Conservation (phyloP, 2,797 vertebrate species). For the Echiichthys vipera region DNA sequence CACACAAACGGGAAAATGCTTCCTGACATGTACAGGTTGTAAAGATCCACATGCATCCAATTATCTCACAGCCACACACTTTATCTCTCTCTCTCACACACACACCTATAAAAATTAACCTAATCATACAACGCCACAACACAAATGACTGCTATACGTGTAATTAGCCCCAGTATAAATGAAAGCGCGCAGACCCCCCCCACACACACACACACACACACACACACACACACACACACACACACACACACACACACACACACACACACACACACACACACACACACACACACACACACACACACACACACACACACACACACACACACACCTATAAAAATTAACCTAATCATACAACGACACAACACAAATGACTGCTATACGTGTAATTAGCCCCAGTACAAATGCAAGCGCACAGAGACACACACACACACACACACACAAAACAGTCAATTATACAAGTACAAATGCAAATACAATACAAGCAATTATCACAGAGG, state of each 20-base stretch:
- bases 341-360: not conserved
- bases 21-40: no score
- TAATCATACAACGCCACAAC: not conserved
- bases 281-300: no score
- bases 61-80: not conserved
- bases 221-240: not conserved
- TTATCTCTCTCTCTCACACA: not conserved
- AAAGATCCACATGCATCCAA: no score
- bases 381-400: constrained; percentile 14
- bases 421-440: not conserved
- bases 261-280: no score
- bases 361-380: not conserved
- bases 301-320: no score
- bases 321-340: not conserved
- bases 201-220: not conserved
- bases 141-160: not conserved
- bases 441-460: constrained; percentile 1
- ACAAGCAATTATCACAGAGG: constrained; percentile 31
- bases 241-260: no score
- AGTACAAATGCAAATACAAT: constrained; percentile 43
- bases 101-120: not conserved
- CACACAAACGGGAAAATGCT: no score
- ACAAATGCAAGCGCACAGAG: not conserved
- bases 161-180: constrained; percentile 20
- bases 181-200: not conserved